These are phyloP conservation scores for Boleophthalmus pectinirostris DNA, from an alignment of 2,113 vertebrate species.

Conservation along the genomic window DNA sequence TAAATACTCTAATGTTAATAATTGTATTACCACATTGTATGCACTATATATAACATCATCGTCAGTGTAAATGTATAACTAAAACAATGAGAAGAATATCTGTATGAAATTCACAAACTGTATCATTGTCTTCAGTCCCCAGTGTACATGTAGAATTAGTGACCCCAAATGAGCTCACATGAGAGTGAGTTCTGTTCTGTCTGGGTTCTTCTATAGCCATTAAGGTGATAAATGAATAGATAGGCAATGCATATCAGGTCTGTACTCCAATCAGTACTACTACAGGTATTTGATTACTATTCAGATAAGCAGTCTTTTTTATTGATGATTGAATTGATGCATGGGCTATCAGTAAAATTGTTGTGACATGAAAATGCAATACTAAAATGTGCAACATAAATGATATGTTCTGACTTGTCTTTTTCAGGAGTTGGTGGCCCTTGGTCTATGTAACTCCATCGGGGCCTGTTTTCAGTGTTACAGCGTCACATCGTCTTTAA, in stretches of 20 bases:
- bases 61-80: background rate
- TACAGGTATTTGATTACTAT: background rate
- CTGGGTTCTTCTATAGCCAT: background rate
- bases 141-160: too few relatives aligned
- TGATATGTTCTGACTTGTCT: background rate
- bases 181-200: too few relatives aligned
- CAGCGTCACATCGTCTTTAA: conserved; percentile 89
- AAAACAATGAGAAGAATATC: background rate
- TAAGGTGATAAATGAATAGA: background rate
- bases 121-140: too few relatives aligned
- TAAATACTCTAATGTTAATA: background rate
- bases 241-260: background rate
- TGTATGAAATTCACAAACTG: background rate
- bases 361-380: background rate
- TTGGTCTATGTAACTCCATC: conserved; percentile 86
- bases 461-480: conserved; percentile 92
- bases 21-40: background rate
- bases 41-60: background rate
- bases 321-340: background rate
- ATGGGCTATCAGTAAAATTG: background rate
- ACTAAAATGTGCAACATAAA: background rate
- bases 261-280: background rate
- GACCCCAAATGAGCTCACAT: too few relatives aligned
- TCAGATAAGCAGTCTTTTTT: background rate
- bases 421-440: conserved; percentile 86